A percentile compares a stretch with the other conserved stretches of the same genome.
phyloP scores from a whole-genome alignment of 2,797 vertebrate species.

The Melanotaenia pygmaea region DNA sequence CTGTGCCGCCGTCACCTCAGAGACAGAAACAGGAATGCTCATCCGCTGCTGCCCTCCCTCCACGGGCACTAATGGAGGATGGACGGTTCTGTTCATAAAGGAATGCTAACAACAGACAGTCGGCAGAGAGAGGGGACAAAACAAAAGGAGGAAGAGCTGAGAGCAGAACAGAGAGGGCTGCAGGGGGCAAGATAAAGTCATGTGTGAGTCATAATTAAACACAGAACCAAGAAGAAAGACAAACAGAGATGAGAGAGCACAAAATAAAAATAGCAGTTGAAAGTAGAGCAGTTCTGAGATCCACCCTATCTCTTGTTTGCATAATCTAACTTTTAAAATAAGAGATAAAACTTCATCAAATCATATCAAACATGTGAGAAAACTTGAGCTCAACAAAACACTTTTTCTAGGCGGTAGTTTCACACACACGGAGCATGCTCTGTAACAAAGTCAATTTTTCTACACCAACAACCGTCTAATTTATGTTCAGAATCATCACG shows the following conservation, averaged over 20 bases:
- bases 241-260: not conserved
- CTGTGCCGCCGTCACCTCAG: conserved; percentile 79
- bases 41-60: conserved; percentile 32
- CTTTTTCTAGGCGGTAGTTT: not conserved
- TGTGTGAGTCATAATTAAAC: conserved; percentile 6
- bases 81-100: conserved; percentile 24
- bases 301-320: not conserved
- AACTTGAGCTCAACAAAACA: not conserved
- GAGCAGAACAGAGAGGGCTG: not conserved
- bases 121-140: not conserved
- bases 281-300: not conserved
- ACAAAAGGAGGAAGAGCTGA: not conserved
- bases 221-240: conserved; percentile 1
- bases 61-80: conserved; percentile 20
- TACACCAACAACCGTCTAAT: not conserved
- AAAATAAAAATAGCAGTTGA: conserved; percentile 8
- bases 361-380: not conserved
- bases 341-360: not conserved
- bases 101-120: conserved; percentile 28
- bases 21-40: conserved; percentile 74
- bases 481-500: not conserved
- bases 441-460: not conserved
- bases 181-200: not conserved
- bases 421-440: not conserved
- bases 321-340: not conserved